Evolutionary conservation across 2,888 invertebrate genomes (phyloP).

Genomic region (Ditylenchus weischeri): DNA sequence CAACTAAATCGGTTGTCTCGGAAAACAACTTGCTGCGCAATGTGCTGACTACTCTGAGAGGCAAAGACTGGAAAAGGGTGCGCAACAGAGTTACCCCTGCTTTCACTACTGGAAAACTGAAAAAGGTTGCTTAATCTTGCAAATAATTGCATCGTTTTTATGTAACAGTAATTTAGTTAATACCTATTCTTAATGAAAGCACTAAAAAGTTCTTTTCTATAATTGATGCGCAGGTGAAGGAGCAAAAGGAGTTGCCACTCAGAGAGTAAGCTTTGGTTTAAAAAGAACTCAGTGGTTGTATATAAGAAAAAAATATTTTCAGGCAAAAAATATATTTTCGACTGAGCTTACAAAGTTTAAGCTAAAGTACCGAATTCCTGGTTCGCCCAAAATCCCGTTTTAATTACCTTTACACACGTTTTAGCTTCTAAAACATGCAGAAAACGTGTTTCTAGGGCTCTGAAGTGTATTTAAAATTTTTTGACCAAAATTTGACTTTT

Average conservation of each 20-base stretch:
- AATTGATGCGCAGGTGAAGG: slow-evolving; percentile 2
- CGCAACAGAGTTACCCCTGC: slow-evolving; percentile 20
- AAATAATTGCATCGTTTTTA: background rate
- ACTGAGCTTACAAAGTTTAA: too few species aligned
- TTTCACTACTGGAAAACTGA: slow-evolving; percentile 23
- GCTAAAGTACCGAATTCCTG: too few species aligned
- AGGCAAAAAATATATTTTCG: too few species aligned
- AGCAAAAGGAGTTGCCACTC: slow-evolving; percentile 13
- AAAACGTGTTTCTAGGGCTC: too few species aligned
- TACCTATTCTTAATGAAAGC: slow-evolving; percentile 18
- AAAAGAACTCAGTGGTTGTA: background rate
- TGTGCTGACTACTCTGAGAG: slow-evolving; percentile 2
- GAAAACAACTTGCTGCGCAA: slow-evolving; percentile 15
- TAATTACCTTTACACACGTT: too few species aligned
- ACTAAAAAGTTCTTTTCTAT: slow-evolving; percentile 12
- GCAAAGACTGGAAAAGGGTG: slow-evolving; percentile 21
- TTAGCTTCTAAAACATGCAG: too few species aligned
- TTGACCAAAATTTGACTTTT: too few species aligned
- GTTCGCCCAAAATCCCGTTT: too few species aligned
- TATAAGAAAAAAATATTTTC: too few species aligned
- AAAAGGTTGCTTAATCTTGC: slow-evolving; percentile 5
- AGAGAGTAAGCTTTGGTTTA: slow-evolving; percentile 15
- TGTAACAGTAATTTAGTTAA: slow-evolving; percentile 13
- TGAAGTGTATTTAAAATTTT: too few species aligned
- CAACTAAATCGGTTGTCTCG: background rate